Percentiles rank a stretch among this genome's conserved stretches.
phyloP scores from a whole-genome alignment of 2,888 invertebrate genomes.

The Camponotus fellah region DNA sequence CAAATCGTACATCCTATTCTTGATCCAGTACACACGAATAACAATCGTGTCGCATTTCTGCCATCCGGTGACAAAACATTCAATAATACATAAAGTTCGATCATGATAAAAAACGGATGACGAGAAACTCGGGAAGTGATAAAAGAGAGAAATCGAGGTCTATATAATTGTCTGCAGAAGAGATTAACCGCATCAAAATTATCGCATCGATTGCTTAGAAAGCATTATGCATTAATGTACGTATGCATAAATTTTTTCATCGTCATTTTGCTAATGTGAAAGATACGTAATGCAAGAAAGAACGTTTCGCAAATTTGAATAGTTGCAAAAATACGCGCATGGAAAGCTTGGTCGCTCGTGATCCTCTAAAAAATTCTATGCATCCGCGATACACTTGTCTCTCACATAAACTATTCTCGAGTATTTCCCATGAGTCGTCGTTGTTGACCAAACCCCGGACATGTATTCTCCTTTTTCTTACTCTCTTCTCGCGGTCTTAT shows the following conservation, averaged over 20 bases:
- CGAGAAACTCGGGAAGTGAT: background rate
- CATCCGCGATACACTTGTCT: slow-evolving; percentile 69
- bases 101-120: slow-evolving; percentile 53
- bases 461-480: slow-evolving; percentile 8
- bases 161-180: slow-evolving; percentile 24
- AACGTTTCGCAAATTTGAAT: slow-evolving; percentile 7
- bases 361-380: slow-evolving; percentile 74
- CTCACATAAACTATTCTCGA: slow-evolving; percentile 29
- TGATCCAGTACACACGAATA: background rate
- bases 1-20: slow-evolving; percentile 8
- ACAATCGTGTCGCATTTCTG: slow-evolving; percentile 41
- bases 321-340: slow-evolving; percentile 1
- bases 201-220: slow-evolving; percentile 5
- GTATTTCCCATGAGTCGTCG: slow-evolving; percentile 65
- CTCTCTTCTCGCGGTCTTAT: slow-evolving; percentile 30
- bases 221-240: background rate
- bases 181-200: slow-evolving; percentile 45
- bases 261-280: background rate
- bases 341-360: slow-evolving; percentile 53
- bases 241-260: slow-evolving; percentile 2
- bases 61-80: slow-evolving; percentile 1
- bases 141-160: background rate
- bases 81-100: slow-evolving; percentile 32
- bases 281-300: background rate
- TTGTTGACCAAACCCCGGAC: slow-evolving; percentile 49